These are phyloP conservation scores for Psephotus haematonotus DNA, from an alignment of 2,113 vertebrate genomes.

Conservation along the genomic window DNA sequence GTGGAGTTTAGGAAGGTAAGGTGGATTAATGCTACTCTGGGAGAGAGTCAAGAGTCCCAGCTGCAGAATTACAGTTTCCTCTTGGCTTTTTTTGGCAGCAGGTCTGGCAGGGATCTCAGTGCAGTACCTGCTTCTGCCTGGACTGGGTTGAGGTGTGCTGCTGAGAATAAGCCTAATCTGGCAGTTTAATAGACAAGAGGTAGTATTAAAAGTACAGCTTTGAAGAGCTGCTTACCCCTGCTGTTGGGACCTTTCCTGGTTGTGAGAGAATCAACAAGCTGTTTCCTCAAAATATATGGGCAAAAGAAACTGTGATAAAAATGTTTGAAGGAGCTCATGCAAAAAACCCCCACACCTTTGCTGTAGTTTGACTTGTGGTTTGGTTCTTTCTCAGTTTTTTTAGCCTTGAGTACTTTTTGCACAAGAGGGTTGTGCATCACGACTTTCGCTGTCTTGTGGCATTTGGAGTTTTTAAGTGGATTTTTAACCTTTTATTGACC, in stretches of 20 bases:
- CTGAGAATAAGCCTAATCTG: background rate
- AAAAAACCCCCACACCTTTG: background rate
- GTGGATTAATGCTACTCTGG: conserved; percentile 18
- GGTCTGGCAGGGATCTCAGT: background rate
- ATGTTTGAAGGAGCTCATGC: background rate
- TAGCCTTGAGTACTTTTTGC: background rate
- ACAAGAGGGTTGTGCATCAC: background rate
- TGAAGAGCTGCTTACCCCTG: background rate
- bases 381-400: fast-evolving
- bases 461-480: background rate
- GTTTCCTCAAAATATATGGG: background rate
- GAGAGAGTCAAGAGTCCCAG: background rate
- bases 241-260: background rate
- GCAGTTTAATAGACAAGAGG: background rate
- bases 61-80: background rate
- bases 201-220: background rate
- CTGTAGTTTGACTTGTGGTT: background rate
- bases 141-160: background rate
- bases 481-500: background rate
- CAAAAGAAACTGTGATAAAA: background rate
- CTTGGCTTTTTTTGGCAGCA: background rate
- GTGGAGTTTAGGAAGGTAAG: conserved; percentile 39
- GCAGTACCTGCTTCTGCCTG: background rate
- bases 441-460: background rate
- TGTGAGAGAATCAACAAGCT: background rate